Evolutionary conservation across 1,140 invertebrate species (phyloP).

Genomic region (Proctacanthus coquilletti): DNA sequence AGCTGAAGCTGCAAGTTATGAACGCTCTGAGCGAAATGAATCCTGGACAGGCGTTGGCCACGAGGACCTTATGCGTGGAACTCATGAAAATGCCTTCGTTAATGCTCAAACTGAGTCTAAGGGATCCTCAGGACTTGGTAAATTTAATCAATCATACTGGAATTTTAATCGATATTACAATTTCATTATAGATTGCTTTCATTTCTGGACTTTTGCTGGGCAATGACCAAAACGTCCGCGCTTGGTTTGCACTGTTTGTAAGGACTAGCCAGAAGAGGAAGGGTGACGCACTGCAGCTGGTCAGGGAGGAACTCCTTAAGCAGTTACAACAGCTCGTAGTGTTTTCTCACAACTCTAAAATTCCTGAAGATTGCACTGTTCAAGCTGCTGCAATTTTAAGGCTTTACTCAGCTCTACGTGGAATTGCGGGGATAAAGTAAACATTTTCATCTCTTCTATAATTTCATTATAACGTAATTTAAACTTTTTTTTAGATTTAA

Average conservation of each 20-base stretch:
- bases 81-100: slow-evolving; percentile 69
- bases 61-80: slow-evolving; percentile 74
- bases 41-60: slow-evolving; percentile 64
- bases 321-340: slow-evolving; percentile 44
- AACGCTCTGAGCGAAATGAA: slow-evolving; percentile 78
- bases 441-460: slow-evolving; percentile 7
- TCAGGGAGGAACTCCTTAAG: slow-evolving; percentile 65
- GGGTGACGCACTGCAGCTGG: slow-evolving; percentile 50
- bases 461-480: no score
- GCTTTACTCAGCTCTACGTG: slow-evolving; percentile 81
- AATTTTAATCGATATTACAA: slow-evolving; percentile 4
- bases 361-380: slow-evolving; percentile 54
- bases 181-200: slow-evolving; percentile 53
- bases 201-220: slow-evolving; percentile 80
- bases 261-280: slow-evolving; percentile 81
- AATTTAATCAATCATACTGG: slow-evolving; percentile 5
- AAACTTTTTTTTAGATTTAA: slow-evolving; percentile 55
- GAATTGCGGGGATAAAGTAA: slow-evolving; percentile 82
- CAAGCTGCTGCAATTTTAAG: slow-evolving; percentile 66
- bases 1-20: slow-evolving; percentile 54
- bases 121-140: slow-evolving; percentile 25
- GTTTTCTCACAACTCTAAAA: slow-evolving; percentile 35
- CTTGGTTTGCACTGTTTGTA: slow-evolving; percentile 86
- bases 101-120: slow-evolving; percentile 25
- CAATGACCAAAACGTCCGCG: slow-evolving; percentile 73